Conservation (phyloP, 2,797 vertebrate genomes). For the Synanceia verrucosa region DNA sequence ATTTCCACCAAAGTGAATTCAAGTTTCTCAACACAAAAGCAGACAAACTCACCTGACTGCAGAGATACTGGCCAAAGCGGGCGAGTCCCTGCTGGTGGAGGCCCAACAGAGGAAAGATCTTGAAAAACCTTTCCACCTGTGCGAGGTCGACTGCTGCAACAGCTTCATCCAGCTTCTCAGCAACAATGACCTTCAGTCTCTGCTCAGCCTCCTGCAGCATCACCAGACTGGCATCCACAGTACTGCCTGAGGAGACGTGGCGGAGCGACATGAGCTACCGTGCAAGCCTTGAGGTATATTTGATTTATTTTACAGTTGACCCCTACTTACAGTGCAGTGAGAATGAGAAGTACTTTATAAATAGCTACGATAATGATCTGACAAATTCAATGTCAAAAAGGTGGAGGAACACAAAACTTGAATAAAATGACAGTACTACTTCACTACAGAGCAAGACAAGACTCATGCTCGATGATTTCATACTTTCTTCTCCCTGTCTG, state of each 20-base stretch:
- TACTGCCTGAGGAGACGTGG: constrained; percentile 81
- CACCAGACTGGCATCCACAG: constrained; percentile 94
- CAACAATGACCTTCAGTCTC: constrained; percentile 91
- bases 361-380: neutral
- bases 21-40: neutral
- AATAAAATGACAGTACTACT: neutral
- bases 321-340: neutral
- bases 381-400: neutral
- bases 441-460: neutral
- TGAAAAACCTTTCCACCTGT: constrained; percentile 98
- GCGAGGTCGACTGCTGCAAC: constrained; percentile 90
- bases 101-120: constrained; percentile 96
- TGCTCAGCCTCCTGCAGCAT: constrained; percentile 96
- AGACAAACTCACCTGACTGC: constrained; percentile 88
- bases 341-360: neutral
- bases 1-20: neutral
- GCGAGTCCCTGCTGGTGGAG: constrained; percentile 96
- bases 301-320: neutral
- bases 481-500: constrained; percentile 95
- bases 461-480: constrained; percentile 17
- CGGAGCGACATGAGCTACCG: neutral
- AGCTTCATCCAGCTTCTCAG: constrained; percentile 90
- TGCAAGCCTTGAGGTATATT: neutral
- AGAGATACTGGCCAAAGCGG: constrained; percentile 95
- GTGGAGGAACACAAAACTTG: neutral